Percentiles rank a stretch among this genome's conserved stretches.
phyloP scores from a whole-genome alignment of 2,888 invertebrate genomes.

The Electrophaes corylata region DNA sequence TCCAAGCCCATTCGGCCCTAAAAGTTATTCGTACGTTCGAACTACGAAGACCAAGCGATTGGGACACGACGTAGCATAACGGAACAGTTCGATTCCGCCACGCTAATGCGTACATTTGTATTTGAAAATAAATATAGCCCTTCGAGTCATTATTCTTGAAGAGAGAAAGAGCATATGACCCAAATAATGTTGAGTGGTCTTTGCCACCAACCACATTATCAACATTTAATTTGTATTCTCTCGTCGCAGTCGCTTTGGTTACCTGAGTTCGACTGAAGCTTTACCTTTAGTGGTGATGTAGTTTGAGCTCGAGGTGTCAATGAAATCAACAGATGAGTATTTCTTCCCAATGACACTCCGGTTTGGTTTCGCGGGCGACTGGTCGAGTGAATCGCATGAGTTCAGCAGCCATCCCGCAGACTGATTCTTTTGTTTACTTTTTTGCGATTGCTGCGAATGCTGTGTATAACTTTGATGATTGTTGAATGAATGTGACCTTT shows the following conservation, averaged over 20 bases:
- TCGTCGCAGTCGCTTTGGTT: not conserved
- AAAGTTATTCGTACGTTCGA: not conserved
- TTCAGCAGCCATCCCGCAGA: slow-evolving; percentile 79
- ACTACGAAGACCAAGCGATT: not conserved
- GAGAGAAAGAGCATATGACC: no score
- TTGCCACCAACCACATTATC: no score
- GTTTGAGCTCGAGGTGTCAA: slow-evolving; percentile 81
- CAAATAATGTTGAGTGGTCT: no score
- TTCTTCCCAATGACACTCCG: slow-evolving; percentile 84
- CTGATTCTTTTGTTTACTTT: slow-evolving; percentile 86
- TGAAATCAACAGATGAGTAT: slow-evolving; percentile 83
- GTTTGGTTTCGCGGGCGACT: slow-evolving; percentile 71
- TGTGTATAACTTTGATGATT: slow-evolving; percentile 88
- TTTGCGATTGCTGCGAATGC: slow-evolving; percentile 84
- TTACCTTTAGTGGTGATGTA: slow-evolving; percentile 60
- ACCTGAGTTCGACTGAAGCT: not conserved
- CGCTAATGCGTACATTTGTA: no score
- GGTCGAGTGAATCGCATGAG: slow-evolving; percentile 80
- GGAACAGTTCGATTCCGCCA: no score
- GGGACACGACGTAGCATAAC: not conserved
- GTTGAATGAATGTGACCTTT: slow-evolving; percentile 88
- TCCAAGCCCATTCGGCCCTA: not conserved
- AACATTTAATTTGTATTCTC: not conserved
- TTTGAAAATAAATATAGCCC: no score
- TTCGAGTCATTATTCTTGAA: no score